Evolutionary conservation across 2,113 vertebrate genomes (phyloP), one percentile per base, ranked within the genome.

Genomic region (Caracal caracal): DNA sequence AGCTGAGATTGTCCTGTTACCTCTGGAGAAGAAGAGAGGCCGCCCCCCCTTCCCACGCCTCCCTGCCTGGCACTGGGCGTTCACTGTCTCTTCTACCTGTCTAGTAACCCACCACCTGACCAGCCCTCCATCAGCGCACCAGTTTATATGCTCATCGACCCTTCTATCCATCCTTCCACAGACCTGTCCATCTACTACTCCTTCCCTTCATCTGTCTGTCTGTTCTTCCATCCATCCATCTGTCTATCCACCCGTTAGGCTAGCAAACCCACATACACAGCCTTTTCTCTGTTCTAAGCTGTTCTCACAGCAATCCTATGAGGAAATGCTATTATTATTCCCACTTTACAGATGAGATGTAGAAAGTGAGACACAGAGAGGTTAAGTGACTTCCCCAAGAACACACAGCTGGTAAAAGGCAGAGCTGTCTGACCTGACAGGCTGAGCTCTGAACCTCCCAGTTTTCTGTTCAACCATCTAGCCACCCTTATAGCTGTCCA

Each of bases 11-110:
- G 0, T 53, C 28, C 10, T 51, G 22, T 53, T 35, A 13, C 17
- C 24, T 71, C 51, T 65, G 49, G 40, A 78, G 33, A 26, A 78
- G 47, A 26, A 49, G 24, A 76, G 33, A 47, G 28, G n/a, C 19
- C 20, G 4, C 1, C 37, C 20, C 30, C 17, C 16, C 8, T 26
- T 20, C 49, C 24, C 26, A 1, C 0, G 15, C 10, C 15, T 35
- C 11, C 56, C 40, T 59, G 37, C 30, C 66, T 59, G 28, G 5
- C 13, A 6, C 70, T 68, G 68, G 7, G 51, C 12, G 2, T 16
- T 70, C n/a, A n/a, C 65, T 1, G 56, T 17, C 16, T 40, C 59
- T 82, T 75, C 56, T 0, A 8, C 43, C 47, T 9, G 35, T 37
- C 51, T 37, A 15, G 6, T 16, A 30, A 63, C 47, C 53, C 65